Base-by-base conservation (phyloP, 64 coral and sea anemone species). In the Porites lutea region DNA sequence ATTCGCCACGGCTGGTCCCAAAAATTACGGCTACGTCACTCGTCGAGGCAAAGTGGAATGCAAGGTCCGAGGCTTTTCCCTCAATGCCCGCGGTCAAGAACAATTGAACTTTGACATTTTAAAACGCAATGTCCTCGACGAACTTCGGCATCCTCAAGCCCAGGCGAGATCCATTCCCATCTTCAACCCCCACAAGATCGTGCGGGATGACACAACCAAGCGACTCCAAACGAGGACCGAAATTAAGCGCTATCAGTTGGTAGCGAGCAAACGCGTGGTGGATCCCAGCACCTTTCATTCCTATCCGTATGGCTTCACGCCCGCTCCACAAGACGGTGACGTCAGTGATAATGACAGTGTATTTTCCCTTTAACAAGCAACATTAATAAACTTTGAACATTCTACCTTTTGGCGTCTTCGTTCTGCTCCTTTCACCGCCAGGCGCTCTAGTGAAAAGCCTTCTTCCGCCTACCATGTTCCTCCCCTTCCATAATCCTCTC, bases 11-110 rank as follows among this genome's bases (percentile, higher is more conserved):
- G 88, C 52, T 2, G 75, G 75, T 0, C 59, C 75, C 8, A 90
- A 71, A 43, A 79, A 69, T 70, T 90, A 81, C 22, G 88, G 50
- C 0, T 75, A 88, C 69, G 57, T 8, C 1, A 88, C 86, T 2
- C 2, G 67, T 4, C 0, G 74, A 67, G 86, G 50, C 0, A 88
- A 67, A 23, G 6, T 16, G 2, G 75, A 52, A 13, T 5, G 16
- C 20, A 81, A 90, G 55, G 76, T 79, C 5, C 44, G 76, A 53
- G 61, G 77, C 0, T 90, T 90, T 14, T 55, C 44, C 1, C n/a
- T 79, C 0, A 90, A 80, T 52, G 2, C 2, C 1, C 73, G 66
- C 63, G 60, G 60, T 2, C 52, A 57, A 6, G 53, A 16, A 0
- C 61, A 79, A 54, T 13, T 80, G 11, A 90, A 90, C 27, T 90